phyloP scores from a whole-genome alignment of 92 coral and sea anemone genomes.

The Actinostola sp. region DNA sequence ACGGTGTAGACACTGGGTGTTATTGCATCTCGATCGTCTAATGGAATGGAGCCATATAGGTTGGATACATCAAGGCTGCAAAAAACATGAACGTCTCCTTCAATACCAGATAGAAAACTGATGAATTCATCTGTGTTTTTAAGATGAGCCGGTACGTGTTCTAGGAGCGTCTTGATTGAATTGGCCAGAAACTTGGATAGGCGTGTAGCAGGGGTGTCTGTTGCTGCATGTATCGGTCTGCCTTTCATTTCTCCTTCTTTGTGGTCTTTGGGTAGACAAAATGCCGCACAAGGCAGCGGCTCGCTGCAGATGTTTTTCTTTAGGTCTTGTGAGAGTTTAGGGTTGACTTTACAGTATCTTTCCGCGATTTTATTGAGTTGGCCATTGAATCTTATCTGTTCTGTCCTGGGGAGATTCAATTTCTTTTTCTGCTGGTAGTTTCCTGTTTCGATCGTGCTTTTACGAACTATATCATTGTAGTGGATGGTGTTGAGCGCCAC shows the following conservation, averaged over 20 bases:
- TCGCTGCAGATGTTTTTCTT: slow-evolving; percentile 47
- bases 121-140: too few relatives aligned
- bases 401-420: slow-evolving; percentile 49
- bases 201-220: slow-evolving; percentile 55
- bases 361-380: slow-evolving; percentile 49
- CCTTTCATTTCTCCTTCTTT: slow-evolving; percentile 60
- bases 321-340: slow-evolving; percentile 29
- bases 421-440: slow-evolving; percentile 36
- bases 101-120: too few relatives aligned
- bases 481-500: slow-evolving; percentile 39
- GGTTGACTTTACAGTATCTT: slow-evolving; percentile 25
- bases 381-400: slow-evolving; percentile 42
- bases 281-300: slow-evolving; percentile 46
- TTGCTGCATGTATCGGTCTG: slow-evolving; percentile 59
- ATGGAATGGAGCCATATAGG: too few relatives aligned
- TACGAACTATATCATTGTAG: slow-evolving; percentile 39
- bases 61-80: too few relatives aligned
- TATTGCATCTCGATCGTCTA: too few relatives aligned
- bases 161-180: slow-evolving; percentile 19
- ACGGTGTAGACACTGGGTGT: too few relatives aligned
- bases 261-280: slow-evolving; percentile 60
- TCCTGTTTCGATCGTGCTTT: slow-evolving; percentile 37
- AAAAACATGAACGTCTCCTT: too few relatives aligned
- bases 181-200: slow-evolving; percentile 44
- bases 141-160: slow-evolving; percentile 41